Conservation (phyloP, 30 jellyfish, hydroid and myxozoan species). For the Sanderia malayensis region DNA sequence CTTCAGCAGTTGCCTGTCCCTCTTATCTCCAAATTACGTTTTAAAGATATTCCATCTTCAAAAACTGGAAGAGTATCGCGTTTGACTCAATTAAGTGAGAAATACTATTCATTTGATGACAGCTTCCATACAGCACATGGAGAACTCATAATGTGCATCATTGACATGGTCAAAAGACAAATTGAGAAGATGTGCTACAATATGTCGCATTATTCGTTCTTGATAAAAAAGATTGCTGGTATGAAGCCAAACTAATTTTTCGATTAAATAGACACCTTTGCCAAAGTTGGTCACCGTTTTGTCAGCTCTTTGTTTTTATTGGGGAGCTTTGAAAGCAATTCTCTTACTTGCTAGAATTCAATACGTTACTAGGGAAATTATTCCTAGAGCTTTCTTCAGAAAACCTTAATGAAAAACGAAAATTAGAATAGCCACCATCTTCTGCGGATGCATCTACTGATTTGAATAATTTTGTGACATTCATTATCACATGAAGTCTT, state of each 20-base stretch:
- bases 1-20: slow-evolving; percentile 1
- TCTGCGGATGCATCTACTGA: neutral
- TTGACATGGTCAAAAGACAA: neutral
- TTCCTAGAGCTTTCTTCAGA: neutral
- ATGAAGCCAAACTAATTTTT: neutral
- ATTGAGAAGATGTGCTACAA: neutral
- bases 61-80: slow-evolving; percentile 1
- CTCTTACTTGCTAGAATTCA: too few relatives aligned
- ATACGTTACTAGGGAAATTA: neutral
- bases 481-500: neutral
- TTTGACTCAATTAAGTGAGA: neutral
- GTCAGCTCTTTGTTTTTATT: neutral
- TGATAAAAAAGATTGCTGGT: neutral
- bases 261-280: neutral
- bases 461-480: neutral
- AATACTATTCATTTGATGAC: neutral
- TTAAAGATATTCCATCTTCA: neutral
- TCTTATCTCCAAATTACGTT: neutral
- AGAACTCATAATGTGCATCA: neutral
- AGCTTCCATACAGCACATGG: slow-evolving; percentile 2
- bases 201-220: neutral
- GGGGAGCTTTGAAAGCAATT: neutral
- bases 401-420: neutral
- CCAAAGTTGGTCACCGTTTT: neutral
- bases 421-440: neutral